Evolutionary conservation across 2,888 invertebrate genomes (phyloP), one percentile per base, ranked within the genome.

Genomic region (Mythimna vitellina): DNA sequence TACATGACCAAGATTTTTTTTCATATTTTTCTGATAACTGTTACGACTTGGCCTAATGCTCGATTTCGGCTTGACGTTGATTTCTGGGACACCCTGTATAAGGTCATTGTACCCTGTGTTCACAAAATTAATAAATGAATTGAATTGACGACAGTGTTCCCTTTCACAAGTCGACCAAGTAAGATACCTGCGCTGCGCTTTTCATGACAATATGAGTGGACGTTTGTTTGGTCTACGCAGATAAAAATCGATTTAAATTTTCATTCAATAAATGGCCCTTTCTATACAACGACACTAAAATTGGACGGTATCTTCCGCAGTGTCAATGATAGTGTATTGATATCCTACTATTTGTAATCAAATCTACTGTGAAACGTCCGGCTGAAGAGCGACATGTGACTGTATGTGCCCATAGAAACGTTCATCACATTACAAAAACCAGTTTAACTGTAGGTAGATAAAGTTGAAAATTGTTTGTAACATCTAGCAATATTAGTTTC

Each of bases 331-430:
- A 62, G 10, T 57, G 46, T 35, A 68, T 38, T 65, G 32, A 71
- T 57, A 38, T 78, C 72, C 49, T 14, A 51, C 65, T 61, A 81
- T 85, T 83, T 81, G 86, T 81, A 89, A 89, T 81, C 70, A 81
- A 86, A 82, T 88, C 87, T 80, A 80, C 69, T 79, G 85, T 85
- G 70, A 84, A 86, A 89, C 77, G 81, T 81, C 62, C 75, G 65
- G 78, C 76, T 70, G 65, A 60, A 35, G 61, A 54, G 46, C 57
- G 46, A 67, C 65, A 64, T 73, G 63, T 73, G 38, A 70, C 35
- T 58, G 5, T 46, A 25, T 53, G 32, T 29, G 29, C 38, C 58
- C 46, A 63, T 17, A 54, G 7, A 8, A 5, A 20, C 10, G 3
- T 32, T 1, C 6, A 57, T 46, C 22, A 25, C 17, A 17, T 22